phyloP scores from a whole-genome alignment of 2,888 invertebrate species.

The Smittia sp. region DNA sequence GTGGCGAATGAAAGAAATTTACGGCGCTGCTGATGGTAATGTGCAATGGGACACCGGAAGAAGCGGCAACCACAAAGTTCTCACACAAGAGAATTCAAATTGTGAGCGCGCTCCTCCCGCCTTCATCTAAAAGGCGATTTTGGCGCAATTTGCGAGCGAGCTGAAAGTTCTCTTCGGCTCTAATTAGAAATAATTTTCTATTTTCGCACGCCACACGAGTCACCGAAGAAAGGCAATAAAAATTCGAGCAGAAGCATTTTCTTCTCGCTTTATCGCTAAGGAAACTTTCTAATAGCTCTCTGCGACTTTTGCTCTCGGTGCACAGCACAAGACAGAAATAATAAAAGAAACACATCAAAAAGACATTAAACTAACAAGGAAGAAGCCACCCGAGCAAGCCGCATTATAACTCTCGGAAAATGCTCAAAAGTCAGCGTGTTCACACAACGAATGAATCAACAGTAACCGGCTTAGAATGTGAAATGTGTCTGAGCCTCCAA shows the following conservation, averaged over 20 bases:
- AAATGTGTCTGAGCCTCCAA: background rate
- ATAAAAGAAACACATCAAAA: slow-evolving; percentile 22
- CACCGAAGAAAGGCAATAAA: background rate
- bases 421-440: background rate
- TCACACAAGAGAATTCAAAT: background rate
- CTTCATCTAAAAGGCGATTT: background rate
- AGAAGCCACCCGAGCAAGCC: background rate
- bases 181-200: slow-evolving; percentile 27
- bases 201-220: slow-evolving; percentile 8
- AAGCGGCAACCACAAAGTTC: background rate
- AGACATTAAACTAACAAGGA: slow-evolving; percentile 20
- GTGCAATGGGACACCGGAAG: slow-evolving; percentile 24
- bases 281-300: slow-evolving; percentile 15
- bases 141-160: background rate
- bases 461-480: slow-evolving; percentile 2
- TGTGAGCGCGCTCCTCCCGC: background rate
- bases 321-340: background rate
- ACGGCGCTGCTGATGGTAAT: background rate
- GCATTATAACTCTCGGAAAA: background rate
- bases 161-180: background rate
- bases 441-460: slow-evolving; percentile 17
- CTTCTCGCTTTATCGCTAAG: slow-evolving; percentile 8
- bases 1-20: background rate
- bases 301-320: slow-evolving; percentile 26
- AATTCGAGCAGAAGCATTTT: background rate